phyloP scores from a whole-genome alignment of 2,797 vertebrate species.

The Rhabdophis nuchalis region DNA sequence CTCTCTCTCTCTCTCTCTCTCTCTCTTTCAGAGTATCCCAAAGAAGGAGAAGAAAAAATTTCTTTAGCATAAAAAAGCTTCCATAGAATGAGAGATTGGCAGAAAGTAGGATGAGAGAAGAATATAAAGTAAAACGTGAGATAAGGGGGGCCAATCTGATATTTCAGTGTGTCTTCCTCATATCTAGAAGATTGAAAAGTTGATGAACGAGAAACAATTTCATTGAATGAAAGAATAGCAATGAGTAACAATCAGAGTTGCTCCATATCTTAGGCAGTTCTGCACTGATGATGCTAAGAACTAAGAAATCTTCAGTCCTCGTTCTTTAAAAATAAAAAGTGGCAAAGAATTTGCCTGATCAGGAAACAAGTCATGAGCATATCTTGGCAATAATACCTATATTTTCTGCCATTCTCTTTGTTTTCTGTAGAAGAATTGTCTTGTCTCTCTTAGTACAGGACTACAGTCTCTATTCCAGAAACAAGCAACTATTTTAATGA shows the following conservation, averaged over 20 bases:
- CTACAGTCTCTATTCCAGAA: neutral
- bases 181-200: conserved; percentile 11
- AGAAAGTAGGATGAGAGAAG: conserved; percentile 21
- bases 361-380: neutral
- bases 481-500: neutral
- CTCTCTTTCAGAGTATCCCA: neutral
- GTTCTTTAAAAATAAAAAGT: neutral
- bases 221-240: conserved; percentile 24
- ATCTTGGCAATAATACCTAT: neutral
- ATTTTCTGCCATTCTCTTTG: neutral
- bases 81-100: conserved; percentile 8
- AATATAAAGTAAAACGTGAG: conserved; percentile 27
- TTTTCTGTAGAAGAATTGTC: neutral
- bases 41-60: neutral
- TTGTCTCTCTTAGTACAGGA: neutral
- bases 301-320: neutral
- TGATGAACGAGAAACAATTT: neutral
- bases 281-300: neutral
- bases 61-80: conserved; percentile 16
- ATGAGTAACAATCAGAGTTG: neutral
- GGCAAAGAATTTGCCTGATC: neutral
- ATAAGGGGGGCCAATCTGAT: neutral
- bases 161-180: conserved; percentile 12
- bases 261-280: neutral
- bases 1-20: too few relatives aligned